A percentile compares a stretch with the other conserved stretches of the same genome.
Conservation (phyloP, 2,113 vertebrate species). For the Callionymus lyra region DNA sequence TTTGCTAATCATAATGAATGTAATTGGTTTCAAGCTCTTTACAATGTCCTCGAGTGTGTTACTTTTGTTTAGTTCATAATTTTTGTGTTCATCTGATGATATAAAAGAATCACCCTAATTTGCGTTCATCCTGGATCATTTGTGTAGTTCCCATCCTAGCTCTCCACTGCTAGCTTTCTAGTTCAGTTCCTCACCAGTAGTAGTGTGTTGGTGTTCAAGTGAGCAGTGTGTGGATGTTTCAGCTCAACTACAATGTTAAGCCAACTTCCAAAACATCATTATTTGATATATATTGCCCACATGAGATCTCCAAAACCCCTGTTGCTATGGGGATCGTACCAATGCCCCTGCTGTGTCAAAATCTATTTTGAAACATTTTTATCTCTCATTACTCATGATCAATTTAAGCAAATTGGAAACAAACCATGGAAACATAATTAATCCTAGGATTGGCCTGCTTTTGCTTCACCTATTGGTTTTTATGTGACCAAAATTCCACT, state of each 20-base stretch:
- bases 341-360: constrained; percentile 30
- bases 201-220: constrained; percentile 34
- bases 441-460: constrained; percentile 6
- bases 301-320: constrained; percentile 17
- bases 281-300: too few relatives aligned
- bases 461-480: constrained; percentile 39
- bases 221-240: constrained; percentile 40
- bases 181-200: constrained; percentile 62
- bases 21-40: neutral
- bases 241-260: constrained; percentile 2
- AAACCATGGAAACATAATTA: constrained; percentile 4
- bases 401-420: neutral
- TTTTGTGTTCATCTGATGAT: neutral
- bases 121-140: constrained; percentile 11
- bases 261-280: too few relatives aligned
- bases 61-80: constrained; percentile 51
- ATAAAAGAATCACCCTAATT: too few relatives aligned
- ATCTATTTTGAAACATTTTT: neutral
- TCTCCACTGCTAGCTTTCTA: constrained; percentile 48
- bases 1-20: neutral
- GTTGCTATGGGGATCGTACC: constrained; percentile 30
- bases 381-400: too few relatives aligned
- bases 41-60: constrained; percentile 27
- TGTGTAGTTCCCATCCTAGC: constrained; percentile 20
- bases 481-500: constrained; percentile 25